Evolutionary conservation across 1,140 invertebrate genomes (phyloP), one percentile per base, ranked within the genome.

Genomic region (Sinella curviseta): DNA sequence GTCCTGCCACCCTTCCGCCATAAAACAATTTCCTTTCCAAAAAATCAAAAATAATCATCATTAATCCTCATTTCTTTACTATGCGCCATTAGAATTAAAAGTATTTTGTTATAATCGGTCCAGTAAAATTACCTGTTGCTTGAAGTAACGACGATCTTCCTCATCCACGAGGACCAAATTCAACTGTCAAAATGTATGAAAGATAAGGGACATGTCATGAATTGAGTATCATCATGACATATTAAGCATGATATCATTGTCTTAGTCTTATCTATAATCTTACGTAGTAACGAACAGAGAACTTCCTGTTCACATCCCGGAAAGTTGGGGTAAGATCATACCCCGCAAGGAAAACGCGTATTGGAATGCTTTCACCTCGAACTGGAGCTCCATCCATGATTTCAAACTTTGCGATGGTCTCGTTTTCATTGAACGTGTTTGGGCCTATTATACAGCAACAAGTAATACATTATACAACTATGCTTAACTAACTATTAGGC

Each of bases 301-400:
- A 99, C 86, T 99, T 99, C 87, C 99, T 99, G 86, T 99, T 99
- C 70, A 99, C 97, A 86, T 99, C 98, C 78, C 96, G 91, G 97
- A 99, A 99, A 3, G 97, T 99, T n/a, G 98, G 98, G 33, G 97
- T 98, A 48, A 99, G 88, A 86, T 99, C 98, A 86, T 99, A 99
- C 1, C 97, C 97, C 84, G 96, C 97, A 79, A 99, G 87, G 87
- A 99, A 99, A 35, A 99, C 94, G 83, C 98, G 90, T 82, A 99
- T 99, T 54, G 98, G 98, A 90, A 99, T 99, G 85, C 95, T 97
- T 87, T 99, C 98, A 74, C 93, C 97, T 31, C 96, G 92, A 0
- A 99, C 98, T 26, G 98, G 98, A 28, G 98, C 98, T 54, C 98
- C 98, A 89, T 99, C 98, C 98, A 99, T 99, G 81, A 99, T 99